These are phyloP conservation scores for Teinopalpus imperialis DNA, from an alignment of 2,888 invertebrate species.

Conservation along the genomic window DNA sequence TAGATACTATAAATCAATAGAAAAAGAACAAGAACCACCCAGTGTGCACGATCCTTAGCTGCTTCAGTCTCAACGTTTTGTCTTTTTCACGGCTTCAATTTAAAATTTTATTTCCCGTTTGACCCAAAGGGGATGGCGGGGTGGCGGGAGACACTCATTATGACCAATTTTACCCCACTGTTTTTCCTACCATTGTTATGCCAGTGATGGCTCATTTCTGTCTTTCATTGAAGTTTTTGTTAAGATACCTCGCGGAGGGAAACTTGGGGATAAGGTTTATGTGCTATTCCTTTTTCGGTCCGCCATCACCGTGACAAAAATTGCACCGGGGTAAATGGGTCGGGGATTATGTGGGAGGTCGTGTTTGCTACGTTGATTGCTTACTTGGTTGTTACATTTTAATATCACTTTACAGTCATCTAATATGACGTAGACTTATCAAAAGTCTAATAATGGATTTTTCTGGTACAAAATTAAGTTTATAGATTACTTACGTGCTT, in stretches of 20 bases:
- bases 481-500: too few relatives aligned
- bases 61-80: constrained; percentile 57
- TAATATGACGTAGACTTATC: too few relatives aligned
- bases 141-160: constrained; percentile 68
- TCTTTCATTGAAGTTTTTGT: constrained; percentile 59
- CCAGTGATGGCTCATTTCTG: constrained; percentile 67
- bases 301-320: constrained; percentile 20
- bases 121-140: constrained; percentile 59
- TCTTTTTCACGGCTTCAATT: constrained; percentile 74
- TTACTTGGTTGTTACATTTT: too few relatives aligned
- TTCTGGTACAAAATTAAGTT: too few relatives aligned
- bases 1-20: too few relatives aligned
- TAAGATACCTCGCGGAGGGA: constrained; percentile 27
- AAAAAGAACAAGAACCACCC: constrained; percentile 6
- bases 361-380: neutral
- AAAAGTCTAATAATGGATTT: neutral
- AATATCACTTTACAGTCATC: too few relatives aligned
- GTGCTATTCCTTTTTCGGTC: constrained; percentile 18
- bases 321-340: constrained; percentile 25
- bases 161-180: constrained; percentile 75
- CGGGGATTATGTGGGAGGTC: constrained; percentile 17
- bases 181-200: constrained; percentile 60
- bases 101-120: constrained; percentile 75
- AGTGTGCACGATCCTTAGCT: constrained; percentile 35
- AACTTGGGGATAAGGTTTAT: constrained; percentile 24